Conservation (phyloP, 2,113 vertebrate species). For the Sinocyclocheilus rhinocerous region DNA sequence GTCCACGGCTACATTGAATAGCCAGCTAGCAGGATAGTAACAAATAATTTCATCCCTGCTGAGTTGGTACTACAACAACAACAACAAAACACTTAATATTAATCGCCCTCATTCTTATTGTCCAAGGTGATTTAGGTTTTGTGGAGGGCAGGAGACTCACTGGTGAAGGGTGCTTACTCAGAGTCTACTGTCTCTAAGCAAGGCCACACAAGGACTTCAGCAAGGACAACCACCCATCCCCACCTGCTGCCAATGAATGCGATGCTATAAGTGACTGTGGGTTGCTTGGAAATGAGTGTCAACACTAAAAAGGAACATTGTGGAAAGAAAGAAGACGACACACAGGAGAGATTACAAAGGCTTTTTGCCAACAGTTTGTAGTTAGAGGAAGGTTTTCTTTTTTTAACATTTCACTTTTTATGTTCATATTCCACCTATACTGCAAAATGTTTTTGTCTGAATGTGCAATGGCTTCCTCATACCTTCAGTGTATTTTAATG, state of each 20-base stretch:
- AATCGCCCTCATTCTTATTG: background rate
- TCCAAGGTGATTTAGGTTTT: background rate
- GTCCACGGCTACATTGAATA: too few relatives aligned
- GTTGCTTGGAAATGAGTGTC: slow-evolving; percentile 1
- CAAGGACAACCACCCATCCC: background rate
- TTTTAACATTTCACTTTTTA: background rate
- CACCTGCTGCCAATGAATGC: background rate
- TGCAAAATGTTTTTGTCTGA: background rate
- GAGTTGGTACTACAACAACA: background rate
- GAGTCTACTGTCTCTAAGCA: background rate
- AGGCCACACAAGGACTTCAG: background rate
- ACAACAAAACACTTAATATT: background rate
- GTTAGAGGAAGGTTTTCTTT: background rate
- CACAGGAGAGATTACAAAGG: background rate
- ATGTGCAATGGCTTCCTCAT: background rate
- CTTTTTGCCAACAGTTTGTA: background rate
- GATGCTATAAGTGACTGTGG: background rate
- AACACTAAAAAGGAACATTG: background rate
- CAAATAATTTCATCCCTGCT: background rate
- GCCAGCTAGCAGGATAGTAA: background rate
- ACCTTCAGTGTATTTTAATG: background rate
- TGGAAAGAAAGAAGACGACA: background rate
- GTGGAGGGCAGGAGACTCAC: background rate
- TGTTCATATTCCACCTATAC: background rate
- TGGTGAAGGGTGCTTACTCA: background rate